Base-by-base conservation (phyloP, 2,888 invertebrate genomes). In the Strigamia crassipes region DNA sequence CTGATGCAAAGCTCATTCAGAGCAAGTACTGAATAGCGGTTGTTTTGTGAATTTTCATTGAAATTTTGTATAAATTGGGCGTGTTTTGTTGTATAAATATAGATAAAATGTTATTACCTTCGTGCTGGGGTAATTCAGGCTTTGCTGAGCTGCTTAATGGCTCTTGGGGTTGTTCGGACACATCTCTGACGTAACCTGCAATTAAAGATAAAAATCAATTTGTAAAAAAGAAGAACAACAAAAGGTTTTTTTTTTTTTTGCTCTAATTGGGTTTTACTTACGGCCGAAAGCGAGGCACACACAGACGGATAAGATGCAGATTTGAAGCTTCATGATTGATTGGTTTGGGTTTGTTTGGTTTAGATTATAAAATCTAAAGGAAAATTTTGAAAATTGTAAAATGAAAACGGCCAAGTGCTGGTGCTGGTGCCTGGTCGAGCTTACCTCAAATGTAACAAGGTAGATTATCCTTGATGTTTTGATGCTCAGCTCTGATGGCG, bases 401-500 rank as follows among this genome's bases (percentile, higher is more conserved):
- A n/a, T 23, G 12, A 66, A 66, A 18, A 21, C 1, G 1, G 4
- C 46, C 12, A 66, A 66, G 61, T 66, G 21, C 10, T 10, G 10
- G 10, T 38, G 38, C 38, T 38, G 38, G 46, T 21, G 61, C 61
- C 18, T 18, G 13, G 5, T 8, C 5, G 9, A n/a, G n/a, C 27
- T 73, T 73, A 73, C 73, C 73, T 73, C 73, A 27, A 31, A 27
- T 73, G n/a, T 15, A 73, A 73, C 27, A 23, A 27, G 56, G 73
- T 38, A 38, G 38, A 27, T 73, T 73, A 73, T 73, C 73, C 73
- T 73, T 73, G 73, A 31, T 73, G 73, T 73, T 27, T 73, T 73
- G 73, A 73, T 73, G 73, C 73, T 73, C 13, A 73, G 73, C 73
- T 73, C 73, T 73, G 73, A 73, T 13, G 73, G 73, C 73, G 73